Base-by-base conservation (phyloP, 1,140 invertebrate genomes). In the Cardiocondyla obscurior region DNA sequence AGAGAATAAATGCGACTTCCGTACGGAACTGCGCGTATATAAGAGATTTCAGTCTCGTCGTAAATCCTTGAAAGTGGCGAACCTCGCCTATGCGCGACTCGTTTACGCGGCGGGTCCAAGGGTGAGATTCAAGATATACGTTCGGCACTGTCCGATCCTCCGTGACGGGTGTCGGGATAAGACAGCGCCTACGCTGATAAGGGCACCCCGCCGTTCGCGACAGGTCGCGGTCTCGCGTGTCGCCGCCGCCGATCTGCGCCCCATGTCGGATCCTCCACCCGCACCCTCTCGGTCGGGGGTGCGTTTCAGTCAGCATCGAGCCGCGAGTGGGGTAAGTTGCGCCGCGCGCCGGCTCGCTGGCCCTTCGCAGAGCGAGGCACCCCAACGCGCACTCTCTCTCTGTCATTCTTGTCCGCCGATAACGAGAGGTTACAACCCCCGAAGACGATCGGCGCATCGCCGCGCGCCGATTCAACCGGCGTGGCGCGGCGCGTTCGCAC, bases 291-390 rank as follows among this genome's bases (percentile, higher is more conserved):
- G 62, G 60, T 53, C 36, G 69, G 85, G 81, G 70, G 77, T 70
- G 84, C 79, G 62, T 86, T 86, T 83, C 84, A 86, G 84, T 86
- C 85, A 55, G 79, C 84, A 57, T 44, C 70, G 81, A 83, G 79
- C 85, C 85, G 85, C 64, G 84, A 70, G 42, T 77, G 79, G 67
- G 85, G 85, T 46, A 82, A 85, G 70, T 85, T 77, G 84, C 33
- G 39, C 33, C 30, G 33, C 69, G 83, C 76, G 77, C 60, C 74
- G 77, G 49, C 77, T 72, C 77, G 85, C 46, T 67, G 58, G 46
- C 36, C 16, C 60, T 74, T 42, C 81, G 62, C 25, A n/a, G n/a
- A 85, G 46, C 60, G 30, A 51, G 14, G 46, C 46, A 85, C 53
- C 53, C 30, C 44, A 12, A 28, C 49, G 69, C 30, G n/a, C 39